A percentile compares a stretch with the other conserved stretches of the same genome.
Evolutionary conservation across 2,888 invertebrate genomes (phyloP).

Genomic region (Terebella lapidaria): DNA sequence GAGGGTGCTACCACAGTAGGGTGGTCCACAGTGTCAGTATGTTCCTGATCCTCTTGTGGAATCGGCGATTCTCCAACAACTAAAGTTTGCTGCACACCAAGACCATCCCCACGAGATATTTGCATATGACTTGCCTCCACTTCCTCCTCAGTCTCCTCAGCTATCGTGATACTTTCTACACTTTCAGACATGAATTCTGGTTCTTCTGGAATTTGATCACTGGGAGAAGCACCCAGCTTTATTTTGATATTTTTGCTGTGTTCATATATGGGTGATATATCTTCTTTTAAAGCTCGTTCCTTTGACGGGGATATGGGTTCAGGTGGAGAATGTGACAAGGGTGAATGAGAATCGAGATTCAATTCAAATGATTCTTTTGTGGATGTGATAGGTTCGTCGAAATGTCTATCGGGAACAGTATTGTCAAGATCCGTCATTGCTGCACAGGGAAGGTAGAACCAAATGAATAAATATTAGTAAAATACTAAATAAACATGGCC

Average conservation of each 20-base stretch:
- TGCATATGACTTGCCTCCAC: conserved; percentile 11
- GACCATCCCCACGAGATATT: background rate
- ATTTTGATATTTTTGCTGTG: conserved; percentile 30
- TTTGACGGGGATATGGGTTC: conserved; percentile 30
- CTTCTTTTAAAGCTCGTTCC: conserved; percentile 27
- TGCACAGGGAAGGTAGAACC: too few species aligned
- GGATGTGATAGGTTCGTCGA: conserved; percentile 15
- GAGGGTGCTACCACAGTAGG: background rate
- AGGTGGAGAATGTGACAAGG: conserved; percentile 34
- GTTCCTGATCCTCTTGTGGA: background rate
- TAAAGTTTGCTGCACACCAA: background rate
- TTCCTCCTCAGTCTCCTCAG: conserved; percentile 23
- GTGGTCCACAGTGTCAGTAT: background rate
- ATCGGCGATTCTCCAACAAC: conserved; percentile 1
- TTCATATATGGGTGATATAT: conserved; percentile 36
- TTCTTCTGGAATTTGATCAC: conserved; percentile 30
- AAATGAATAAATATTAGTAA: too few species aligned
- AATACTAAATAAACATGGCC: too few species aligned
- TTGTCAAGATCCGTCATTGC: too few species aligned
- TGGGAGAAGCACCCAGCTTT: conserved; percentile 44
- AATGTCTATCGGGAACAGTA: too few species aligned
- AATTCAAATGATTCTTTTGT: conserved; percentile 49
- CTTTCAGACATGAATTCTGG: conserved; percentile 4
- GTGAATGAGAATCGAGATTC: conserved; percentile 34
- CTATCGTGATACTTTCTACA: background rate